A percentile compares a stretch with the other conserved stretches of the same genome.
Conservation (phyloP, 2,113 vertebrate species). For the Cyphomyrus discorhynchus region DNA sequence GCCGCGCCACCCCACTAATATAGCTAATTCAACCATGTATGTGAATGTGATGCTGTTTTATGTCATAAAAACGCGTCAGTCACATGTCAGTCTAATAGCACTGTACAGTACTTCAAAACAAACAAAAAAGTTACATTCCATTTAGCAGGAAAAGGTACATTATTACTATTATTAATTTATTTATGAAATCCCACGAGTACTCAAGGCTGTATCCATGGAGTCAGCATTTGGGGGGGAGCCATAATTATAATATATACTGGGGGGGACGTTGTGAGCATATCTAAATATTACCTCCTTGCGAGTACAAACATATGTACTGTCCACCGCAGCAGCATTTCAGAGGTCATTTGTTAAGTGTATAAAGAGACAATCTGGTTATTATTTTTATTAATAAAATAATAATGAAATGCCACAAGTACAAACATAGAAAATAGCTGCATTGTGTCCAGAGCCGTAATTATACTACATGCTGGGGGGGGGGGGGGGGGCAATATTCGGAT, state of each 20-base stretch:
- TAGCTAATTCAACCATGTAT: background rate
- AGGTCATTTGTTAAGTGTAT: background rate
- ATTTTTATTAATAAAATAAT: background rate
- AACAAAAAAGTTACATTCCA: background rate
- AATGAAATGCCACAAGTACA: background rate
- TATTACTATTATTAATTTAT: background rate
- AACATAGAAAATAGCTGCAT: background rate
- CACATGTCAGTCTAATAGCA: background rate
- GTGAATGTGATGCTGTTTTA: background rate
- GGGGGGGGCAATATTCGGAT: too few relatives aligned
- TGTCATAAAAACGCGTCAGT: background rate
- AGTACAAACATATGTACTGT: too few relatives aligned
- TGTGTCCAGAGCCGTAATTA: background rate
- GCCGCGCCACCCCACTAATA: background rate
- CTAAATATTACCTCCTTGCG: background rate
- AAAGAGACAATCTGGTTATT: background rate
- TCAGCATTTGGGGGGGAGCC: background rate
- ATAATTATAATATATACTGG: background rate
- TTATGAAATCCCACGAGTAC: background rate
- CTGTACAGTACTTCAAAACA: background rate
- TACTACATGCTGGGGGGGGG: too few relatives aligned
- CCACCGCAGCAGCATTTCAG: too few relatives aligned
- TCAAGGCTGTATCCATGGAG: background rate
- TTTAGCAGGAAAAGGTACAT: background rate
- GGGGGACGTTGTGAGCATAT: background rate